Base-by-base conservation (phyloP, 2,113 vertebrate genomes). In the Strigops habroptila region DNA sequence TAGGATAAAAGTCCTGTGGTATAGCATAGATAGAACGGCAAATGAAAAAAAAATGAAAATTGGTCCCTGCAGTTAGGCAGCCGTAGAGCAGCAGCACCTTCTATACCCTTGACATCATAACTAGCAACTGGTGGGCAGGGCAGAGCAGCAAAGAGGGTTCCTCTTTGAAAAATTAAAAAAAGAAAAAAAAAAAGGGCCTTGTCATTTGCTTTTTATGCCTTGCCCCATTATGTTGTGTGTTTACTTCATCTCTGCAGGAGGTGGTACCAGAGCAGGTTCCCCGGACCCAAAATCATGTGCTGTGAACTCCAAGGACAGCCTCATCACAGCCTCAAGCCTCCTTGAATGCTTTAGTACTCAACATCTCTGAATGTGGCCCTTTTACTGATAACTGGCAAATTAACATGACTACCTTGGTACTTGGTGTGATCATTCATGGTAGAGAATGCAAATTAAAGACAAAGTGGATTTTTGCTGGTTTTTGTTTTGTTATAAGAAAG, bases 321-420 rank as follows among this genome's bases (percentile, higher is more conserved):
- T 39, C 2, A 0, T 37, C 0, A 0, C 15, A 86, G 37, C 70
- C n/a, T 51, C 15, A 18, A 43, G 44, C 44, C n/a, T 75, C 41
- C 63, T 33, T n/a, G 16, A 70, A 41, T 41, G 30, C 14, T 59
- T 75, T 46, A 65, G 25, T 25, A 52, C 2, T 4, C n/a, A 62
- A 6, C 21, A 5, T 49, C 31, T 62, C 82, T 37, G 63, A 87
- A 73, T 1, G 1, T 10, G 14, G 41, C 8, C 25, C 30, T 68
- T 55, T 48, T n/a, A 60, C 39, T 52, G 44, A 27, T 48, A 71
- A 55, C 4, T 86, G 30, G n/a, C 39, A 86, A 43, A 67, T 37
- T 43, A 80, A 16, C 35, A 64, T 30, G 27, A 57, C 55, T 48
- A 33, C 25, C 49, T 68, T 62, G 14, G 44, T 76, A 69, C 18